These are phyloP conservation scores for Ceratitis capitata DNA, from an alignment of 1,140 invertebrate species.

Conservation along the genomic window DNA sequence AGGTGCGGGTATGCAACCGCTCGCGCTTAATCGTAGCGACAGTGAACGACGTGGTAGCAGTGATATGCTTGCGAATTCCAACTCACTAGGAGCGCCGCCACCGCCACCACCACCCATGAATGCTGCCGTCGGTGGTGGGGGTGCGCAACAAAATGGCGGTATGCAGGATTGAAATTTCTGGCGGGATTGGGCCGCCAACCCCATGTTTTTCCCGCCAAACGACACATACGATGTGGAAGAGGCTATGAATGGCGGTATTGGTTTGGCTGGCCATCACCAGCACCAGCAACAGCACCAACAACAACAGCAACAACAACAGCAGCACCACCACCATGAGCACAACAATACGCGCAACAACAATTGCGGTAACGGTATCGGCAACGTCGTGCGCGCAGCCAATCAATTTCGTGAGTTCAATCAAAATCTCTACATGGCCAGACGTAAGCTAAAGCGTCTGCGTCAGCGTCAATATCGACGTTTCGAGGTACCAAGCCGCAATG, in stretches of 20 bases:
- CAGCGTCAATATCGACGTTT: constrained; percentile 47
- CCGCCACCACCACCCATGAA: background rate
- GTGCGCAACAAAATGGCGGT: constrained; percentile 70
- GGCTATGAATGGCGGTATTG: constrained; percentile 39
- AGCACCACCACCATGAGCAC: constrained; percentile 11
- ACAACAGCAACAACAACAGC: constrained; percentile 21
- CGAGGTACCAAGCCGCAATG: background rate
- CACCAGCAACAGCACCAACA: background rate
- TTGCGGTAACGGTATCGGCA: background rate
- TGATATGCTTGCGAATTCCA: background rate
- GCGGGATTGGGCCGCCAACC: constrained; percentile 65
- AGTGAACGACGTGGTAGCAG: constrained; percentile 47
- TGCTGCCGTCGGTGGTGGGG: background rate
- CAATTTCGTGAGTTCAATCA: constrained; percentile 58
- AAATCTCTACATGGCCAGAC: constrained; percentile 54
- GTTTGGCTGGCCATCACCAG: constrained; percentile 7
- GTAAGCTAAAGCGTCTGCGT: constrained; percentile 57
- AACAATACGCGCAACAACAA: constrained; percentile 2
- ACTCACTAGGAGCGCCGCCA: constrained; percentile 26
- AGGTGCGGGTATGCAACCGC: constrained; percentile 61
- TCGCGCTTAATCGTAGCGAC: constrained; percentile 69
- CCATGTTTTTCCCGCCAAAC: constrained; percentile 59
- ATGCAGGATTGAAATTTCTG: constrained; percentile 71
- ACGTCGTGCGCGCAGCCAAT: constrained; percentile 29
- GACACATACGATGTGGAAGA: constrained; percentile 51